These are phyloP conservation scores for Chymomyza amoena DNA, from an alignment of 2,888 invertebrate genomes.

Conservation along the genomic window DNA sequence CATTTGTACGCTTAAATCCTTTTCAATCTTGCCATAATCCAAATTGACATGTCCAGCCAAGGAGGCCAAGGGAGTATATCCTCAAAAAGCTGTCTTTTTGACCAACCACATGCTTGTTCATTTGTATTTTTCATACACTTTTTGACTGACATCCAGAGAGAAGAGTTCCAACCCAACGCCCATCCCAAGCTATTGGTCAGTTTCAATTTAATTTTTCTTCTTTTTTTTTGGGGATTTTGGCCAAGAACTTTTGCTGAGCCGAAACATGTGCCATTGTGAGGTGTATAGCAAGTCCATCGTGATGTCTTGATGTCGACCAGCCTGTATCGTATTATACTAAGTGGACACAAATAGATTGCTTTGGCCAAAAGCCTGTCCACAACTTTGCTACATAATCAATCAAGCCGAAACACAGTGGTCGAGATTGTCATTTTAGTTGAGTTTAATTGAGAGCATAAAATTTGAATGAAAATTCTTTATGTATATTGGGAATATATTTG, in stretches of 20 bases:
- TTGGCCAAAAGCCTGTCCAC: conserved; percentile 77
- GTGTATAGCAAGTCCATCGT: background rate
- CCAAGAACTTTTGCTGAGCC: conserved; percentile 42
- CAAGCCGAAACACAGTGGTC: conserved; percentile 51
- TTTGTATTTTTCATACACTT: conserved; percentile 62
- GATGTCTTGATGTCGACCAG: background rate
- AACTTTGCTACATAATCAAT: conserved; percentile 79
- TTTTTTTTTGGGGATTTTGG: conserved; percentile 50
- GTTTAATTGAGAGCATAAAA: no score
- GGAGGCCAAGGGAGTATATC: conserved; percentile 4
- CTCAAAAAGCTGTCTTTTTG: conserved; percentile 58
- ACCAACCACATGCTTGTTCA: conserved; percentile 69
- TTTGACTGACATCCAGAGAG: conserved; percentile 37
- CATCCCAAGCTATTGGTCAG: conserved; percentile 53
- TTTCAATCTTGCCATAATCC: conserved; percentile 67
- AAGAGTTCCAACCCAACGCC: conserved; percentile 2
- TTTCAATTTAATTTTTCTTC: conserved; percentile 65
- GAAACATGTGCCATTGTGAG: conserved; percentile 25
- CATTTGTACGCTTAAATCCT: conserved; percentile 51
- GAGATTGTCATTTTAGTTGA: no score
- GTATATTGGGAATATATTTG: no score
- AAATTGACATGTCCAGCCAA: conserved; percentile 57
- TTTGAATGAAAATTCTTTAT: no score
- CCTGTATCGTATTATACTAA: conserved; percentile 68
- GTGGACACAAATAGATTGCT: conserved; percentile 78